These are phyloP conservation scores for Pelobates cultripes DNA, from an alignment of 2,797 vertebrate species.

Conservation along the genomic window DNA sequence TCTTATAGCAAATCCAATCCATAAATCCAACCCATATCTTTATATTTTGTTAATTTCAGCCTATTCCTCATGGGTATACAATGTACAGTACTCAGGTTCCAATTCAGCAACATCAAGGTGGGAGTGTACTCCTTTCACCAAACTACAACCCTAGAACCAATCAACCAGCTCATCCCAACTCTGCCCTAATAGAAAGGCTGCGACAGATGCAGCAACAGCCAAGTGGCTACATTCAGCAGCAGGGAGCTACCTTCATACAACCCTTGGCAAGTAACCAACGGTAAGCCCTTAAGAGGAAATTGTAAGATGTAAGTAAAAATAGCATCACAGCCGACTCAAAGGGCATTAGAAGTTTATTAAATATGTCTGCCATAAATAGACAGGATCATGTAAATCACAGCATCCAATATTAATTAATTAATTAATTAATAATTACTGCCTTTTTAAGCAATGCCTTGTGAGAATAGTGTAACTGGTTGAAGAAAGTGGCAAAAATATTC, in stretches of 20 bases:
- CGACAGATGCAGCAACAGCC: constrained; percentile 72
- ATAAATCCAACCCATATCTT: background rate
- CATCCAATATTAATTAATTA: too few relatives aligned
- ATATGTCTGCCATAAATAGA: too few relatives aligned
- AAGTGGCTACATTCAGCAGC: constrained; percentile 67
- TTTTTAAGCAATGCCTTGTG: too few relatives aligned
- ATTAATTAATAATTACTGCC: too few relatives aligned
- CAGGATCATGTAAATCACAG: too few relatives aligned
- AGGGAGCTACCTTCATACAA: constrained; percentile 62
- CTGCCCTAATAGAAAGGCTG: constrained; percentile 66
- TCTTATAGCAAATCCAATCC: too few relatives aligned
- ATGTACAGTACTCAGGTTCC: constrained; percentile 70
- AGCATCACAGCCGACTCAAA: background rate
- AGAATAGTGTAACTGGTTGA: too few relatives aligned
- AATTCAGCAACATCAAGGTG: constrained; percentile 64
- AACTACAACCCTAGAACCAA: constrained; percentile 63
- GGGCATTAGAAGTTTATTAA: too few relatives aligned
- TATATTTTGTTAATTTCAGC: constrained; percentile 55
- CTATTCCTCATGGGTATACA: constrained; percentile 70
- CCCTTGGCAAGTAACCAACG: constrained; percentile 63
- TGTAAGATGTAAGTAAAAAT: background rate
- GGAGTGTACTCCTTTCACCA: constrained; percentile 65
- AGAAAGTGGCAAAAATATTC: too few relatives aligned
- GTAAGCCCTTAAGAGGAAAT: constrained; percentile 58
- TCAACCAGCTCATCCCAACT: constrained; percentile 54